Evolutionary conservation across 2,888 invertebrate genomes (phyloP).

Genomic region (Rhodophaea formosa): DNA sequence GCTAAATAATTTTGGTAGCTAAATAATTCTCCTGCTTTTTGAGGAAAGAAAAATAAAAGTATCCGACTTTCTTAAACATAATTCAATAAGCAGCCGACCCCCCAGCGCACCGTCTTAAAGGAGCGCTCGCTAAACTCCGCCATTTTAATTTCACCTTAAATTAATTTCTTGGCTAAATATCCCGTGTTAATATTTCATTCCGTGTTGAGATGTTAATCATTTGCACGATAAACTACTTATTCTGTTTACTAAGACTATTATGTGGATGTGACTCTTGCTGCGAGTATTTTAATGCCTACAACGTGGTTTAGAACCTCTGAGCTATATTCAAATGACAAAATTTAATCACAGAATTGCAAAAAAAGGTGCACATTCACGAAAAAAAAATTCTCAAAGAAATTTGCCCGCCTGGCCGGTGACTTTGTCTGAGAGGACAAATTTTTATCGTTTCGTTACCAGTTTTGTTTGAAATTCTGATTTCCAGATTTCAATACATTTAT

Average conservation of each 20-base stretch:
- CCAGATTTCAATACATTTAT: too few species aligned
- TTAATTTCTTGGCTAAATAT: neutral
- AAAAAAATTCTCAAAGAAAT: too few species aligned
- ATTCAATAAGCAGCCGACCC: conserved; percentile 1
- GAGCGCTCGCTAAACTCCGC: neutral
- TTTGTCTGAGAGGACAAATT: too few species aligned
- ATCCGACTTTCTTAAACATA: conserved; percentile 6
- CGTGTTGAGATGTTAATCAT: neutral
- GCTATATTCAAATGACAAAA: neutral
- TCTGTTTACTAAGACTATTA: neutral
- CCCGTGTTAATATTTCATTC: neutral
- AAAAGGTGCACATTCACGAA: too few species aligned
- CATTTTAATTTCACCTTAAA: neutral
- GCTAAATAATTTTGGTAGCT: neutral
- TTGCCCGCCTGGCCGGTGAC: too few species aligned
- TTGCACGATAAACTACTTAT: neutral
- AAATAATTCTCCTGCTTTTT: neutral
- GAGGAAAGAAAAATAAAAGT: conserved; percentile 7
- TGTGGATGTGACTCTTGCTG: too few species aligned
- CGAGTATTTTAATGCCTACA: too few species aligned
- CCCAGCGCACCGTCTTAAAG: neutral
- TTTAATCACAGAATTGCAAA: too few species aligned
- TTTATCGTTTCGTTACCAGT: too few species aligned
- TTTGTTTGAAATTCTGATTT: too few species aligned
- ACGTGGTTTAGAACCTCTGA: too few species aligned